Conservation (phyloP, 1,140 invertebrate species). For the Frieseomelitta varia region DNA sequence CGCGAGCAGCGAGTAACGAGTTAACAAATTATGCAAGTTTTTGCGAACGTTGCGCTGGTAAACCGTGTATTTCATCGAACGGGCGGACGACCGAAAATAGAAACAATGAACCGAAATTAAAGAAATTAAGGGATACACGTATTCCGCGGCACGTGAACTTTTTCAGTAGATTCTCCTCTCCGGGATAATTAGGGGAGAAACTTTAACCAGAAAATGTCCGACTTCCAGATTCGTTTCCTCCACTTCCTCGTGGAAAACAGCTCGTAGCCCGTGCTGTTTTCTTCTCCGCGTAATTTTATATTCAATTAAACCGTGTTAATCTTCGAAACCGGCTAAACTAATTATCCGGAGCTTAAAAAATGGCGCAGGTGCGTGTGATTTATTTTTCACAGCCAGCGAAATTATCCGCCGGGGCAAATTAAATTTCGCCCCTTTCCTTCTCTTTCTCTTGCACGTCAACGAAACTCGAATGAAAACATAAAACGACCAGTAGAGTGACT, state of each 20-base stretch:
- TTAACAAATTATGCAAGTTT: conserved; percentile 17
- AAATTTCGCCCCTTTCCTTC: neutral
- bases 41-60: neutral
- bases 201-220: conserved; percentile 15
- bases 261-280: neutral
- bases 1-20: neutral
- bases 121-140: neutral
- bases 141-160: neutral
- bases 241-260: neutral
- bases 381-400: neutral
- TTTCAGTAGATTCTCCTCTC: neutral
- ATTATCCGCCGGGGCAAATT: neutral
- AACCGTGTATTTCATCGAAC: neutral
- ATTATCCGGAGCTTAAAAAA: neutral
- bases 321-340: neutral
- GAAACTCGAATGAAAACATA: neutral
- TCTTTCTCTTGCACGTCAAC: neutral
- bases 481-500: neutral
- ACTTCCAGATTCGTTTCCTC: neutral
- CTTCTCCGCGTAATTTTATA: neutral
- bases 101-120: conserved; percentile 23
- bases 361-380: neutral
- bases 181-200: conserved; percentile 37
- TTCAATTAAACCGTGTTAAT: conserved; percentile 18
- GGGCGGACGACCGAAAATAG: neutral